phyloP scores from a whole-genome alignment of 2,797 vertebrate species.

The Crypturellus tataupa region DNA sequence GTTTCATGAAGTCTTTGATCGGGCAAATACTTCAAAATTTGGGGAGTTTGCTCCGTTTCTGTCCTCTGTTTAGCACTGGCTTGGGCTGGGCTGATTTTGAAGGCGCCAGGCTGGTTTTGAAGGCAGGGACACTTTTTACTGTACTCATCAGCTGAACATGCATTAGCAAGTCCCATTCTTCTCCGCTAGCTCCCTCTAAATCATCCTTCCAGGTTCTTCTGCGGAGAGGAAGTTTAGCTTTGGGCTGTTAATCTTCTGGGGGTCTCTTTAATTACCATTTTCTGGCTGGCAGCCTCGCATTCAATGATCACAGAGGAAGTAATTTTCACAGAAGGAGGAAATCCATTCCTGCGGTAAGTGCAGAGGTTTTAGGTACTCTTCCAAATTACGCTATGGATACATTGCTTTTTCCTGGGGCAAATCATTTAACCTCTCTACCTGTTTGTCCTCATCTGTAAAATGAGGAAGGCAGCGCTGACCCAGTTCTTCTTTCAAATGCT shows the following conservation, averaged over 20 bases:
- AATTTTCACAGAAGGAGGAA: slow-evolving; percentile 18
- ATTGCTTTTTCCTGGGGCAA: slow-evolving; percentile 47
- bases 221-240: neutral
- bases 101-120: neutral
- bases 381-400: neutral
- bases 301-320: neutral
- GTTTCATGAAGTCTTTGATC: neutral
- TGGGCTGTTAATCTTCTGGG: neutral
- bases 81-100: neutral
- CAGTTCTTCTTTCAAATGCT: slow-evolving; percentile 8
- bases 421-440: slow-evolving; percentile 53
- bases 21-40: neutral
- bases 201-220: neutral
- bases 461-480: slow-evolving; percentile 59
- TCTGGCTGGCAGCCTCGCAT: neutral
- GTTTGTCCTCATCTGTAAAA: slow-evolving; percentile 46
- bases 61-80: neutral
- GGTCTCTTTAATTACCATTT: neutral
- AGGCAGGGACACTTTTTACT: neutral
- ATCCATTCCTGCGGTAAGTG: neutral
- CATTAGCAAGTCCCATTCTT: neutral
- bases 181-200: neutral
- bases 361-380: neutral
- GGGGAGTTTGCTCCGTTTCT: neutral
- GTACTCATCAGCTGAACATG: neutral